Percentiles rank a stretch among this genome's conserved stretches.
Conservation (phyloP, 1,140 invertebrate species). For the Hyphantria cunea region DNA sequence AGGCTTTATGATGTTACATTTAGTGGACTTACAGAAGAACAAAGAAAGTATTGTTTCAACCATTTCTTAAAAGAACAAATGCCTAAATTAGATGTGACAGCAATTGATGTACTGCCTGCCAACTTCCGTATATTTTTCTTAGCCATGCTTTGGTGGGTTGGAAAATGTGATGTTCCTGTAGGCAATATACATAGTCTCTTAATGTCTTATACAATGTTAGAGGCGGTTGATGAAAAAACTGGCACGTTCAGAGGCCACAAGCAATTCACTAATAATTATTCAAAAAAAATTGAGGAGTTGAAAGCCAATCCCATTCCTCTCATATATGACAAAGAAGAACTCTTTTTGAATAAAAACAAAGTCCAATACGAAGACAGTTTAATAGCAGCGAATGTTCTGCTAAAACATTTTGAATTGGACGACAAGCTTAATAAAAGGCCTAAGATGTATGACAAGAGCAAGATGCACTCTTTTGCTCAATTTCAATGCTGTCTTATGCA, state of each 20-base stretch:
- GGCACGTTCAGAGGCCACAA: constrained; percentile 78
- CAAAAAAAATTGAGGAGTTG: constrained; percentile 62
- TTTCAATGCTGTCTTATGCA: constrained; percentile 87
- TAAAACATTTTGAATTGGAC: constrained; percentile 85
- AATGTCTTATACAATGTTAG: constrained; percentile 83
- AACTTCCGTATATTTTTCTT: constrained; percentile 85
- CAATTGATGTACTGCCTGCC: constrained; percentile 80
- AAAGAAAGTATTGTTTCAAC: constrained; percentile 60
- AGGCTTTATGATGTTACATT: constrained; percentile 53
- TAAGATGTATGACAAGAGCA: constrained; percentile 83
- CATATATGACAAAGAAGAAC: constrained; percentile 39
- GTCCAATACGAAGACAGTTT: constrained; percentile 83
- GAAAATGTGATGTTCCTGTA: constrained; percentile 78
- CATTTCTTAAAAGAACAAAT: constrained; percentile 77
- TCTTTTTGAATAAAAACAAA: constrained; percentile 73
- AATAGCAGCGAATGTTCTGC: constrained; percentile 82
- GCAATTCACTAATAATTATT: constrained; percentile 70
- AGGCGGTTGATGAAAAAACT: constrained; percentile 84
- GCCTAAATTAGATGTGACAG: constrained; percentile 61
- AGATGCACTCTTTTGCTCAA: constrained; percentile 87
- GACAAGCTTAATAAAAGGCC: constrained; percentile 82
- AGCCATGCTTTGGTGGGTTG: constrained; percentile 86
- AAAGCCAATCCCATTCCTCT: constrained; percentile 48
- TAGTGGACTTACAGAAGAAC: constrained; percentile 65
- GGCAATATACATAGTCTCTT: constrained; percentile 84